phyloP scores from a whole-genome alignment of 2,797 vertebrate species.

The Eulemur mongoz region DNA sequence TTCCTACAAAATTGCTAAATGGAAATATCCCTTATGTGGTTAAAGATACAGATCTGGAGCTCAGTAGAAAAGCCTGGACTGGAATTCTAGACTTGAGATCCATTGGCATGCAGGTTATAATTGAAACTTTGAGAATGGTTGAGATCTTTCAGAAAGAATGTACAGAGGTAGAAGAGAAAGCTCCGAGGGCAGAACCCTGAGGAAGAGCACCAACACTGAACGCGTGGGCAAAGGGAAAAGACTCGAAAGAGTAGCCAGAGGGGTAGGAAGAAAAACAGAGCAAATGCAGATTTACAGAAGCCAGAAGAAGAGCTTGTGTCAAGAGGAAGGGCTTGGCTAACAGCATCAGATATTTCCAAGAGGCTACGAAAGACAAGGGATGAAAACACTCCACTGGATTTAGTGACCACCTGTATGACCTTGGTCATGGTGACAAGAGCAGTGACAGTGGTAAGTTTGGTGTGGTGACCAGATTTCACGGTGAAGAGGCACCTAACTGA shows the following conservation, averaged over 20 bases:
- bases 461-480: neutral
- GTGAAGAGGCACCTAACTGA: neutral
- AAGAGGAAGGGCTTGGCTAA: neutral
- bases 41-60: neutral
- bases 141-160: neutral
- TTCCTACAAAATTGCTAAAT: neutral
- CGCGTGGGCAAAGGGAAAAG: neutral
- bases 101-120: neutral
- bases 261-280: neutral
- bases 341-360: neutral
- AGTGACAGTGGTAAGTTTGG: neutral
- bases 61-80: neutral
- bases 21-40: neutral
- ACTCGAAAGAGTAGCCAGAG: neutral
- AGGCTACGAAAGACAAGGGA: neutral
- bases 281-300: neutral
- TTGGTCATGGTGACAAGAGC: neutral
- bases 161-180: neutral
- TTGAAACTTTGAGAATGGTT: neutral
- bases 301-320: neutral
- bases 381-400: neutral
- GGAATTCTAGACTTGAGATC: neutral
- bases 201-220: neutral
- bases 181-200: neutral
- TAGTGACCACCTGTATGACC: neutral